phyloP scores from a whole-genome alignment of 2,888 invertebrate species.

The Hypselothyrea guttata region DNA sequence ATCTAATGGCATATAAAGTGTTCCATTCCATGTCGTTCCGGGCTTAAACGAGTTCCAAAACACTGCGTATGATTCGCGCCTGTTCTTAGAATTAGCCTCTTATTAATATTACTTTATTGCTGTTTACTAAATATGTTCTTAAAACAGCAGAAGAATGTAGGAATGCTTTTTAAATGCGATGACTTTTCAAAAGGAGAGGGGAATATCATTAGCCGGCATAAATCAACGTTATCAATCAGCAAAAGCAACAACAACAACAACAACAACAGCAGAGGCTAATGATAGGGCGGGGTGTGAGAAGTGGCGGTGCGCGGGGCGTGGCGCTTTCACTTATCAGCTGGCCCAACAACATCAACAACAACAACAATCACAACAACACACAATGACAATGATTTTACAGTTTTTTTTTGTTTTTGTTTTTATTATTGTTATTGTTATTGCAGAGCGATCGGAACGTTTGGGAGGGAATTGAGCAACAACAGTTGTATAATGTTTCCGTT shows the following conservation, averaged over 20 bases:
- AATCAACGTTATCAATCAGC: conserved; percentile 27
- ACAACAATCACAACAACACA: not conserved
- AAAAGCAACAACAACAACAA: not conserved
- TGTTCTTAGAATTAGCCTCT: not conserved
- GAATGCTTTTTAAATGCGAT: conserved; percentile 30
- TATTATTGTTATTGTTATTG: too few relatives aligned
- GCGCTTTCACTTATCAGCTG: conserved; percentile 42
- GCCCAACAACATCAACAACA: conserved; percentile 9
- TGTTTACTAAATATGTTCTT: not conserved
- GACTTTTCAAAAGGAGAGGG: conserved; percentile 29
- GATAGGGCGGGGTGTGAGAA: conserved; percentile 35
- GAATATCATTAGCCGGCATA: conserved; percentile 46
- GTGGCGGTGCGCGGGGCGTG: conserved; percentile 30
- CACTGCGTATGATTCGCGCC: not conserved
- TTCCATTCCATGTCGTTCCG: conserved; percentile 3
- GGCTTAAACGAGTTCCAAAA: not conserved
- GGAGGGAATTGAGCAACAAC: conserved; percentile 9
- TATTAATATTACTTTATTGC: not conserved
- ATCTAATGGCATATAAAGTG: not conserved
- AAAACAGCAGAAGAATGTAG: conserved; percentile 2
- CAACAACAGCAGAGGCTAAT: conserved; percentile 37
- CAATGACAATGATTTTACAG: conserved; percentile 8
- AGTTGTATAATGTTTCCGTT: conserved; percentile 9
- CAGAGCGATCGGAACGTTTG: conserved; percentile 13
- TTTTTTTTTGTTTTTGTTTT: not conserved